Evolutionary conservation across 2,888 invertebrate genomes (phyloP).

Genomic region (Tiphia femorata): DNA sequence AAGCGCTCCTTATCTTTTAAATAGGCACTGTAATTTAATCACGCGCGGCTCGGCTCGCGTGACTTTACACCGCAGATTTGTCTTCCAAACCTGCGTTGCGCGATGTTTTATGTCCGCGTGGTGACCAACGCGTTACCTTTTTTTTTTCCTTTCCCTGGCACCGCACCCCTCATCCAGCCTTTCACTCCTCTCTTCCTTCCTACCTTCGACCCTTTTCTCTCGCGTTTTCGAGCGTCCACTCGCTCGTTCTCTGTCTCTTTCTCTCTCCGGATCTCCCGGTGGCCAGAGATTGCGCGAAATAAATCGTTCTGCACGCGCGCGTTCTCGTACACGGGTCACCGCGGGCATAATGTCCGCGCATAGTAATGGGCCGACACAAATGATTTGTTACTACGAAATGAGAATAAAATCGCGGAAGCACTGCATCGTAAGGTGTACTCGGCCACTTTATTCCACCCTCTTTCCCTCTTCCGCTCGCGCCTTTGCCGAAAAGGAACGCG

Average conservation of each 20-base stretch:
- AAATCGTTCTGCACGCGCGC: slow-evolving; percentile 30
- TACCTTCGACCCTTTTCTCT: neutral
- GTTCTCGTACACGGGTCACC: slow-evolving; percentile 26
- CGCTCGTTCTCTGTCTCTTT: too few species aligned
- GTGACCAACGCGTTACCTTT: slow-evolving; percentile 22
- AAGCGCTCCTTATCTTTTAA: slow-evolving; percentile 43
- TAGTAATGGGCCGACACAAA: slow-evolving; percentile 23
- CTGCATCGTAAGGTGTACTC: too few species aligned
- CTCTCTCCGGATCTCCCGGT: too few species aligned
- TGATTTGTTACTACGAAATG: slow-evolving; percentile 41
- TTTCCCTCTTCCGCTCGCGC: too few species aligned
- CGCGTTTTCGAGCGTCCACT: slow-evolving; percentile 4
- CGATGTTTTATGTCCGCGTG: slow-evolving; percentile 16
- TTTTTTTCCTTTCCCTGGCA: neutral
- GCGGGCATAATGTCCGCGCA: slow-evolving; percentile 34
- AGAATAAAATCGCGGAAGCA: slow-evolving; percentile 27
- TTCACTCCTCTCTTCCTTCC: neutral
- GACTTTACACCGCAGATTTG: slow-evolving; percentile 39
- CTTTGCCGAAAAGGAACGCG: too few species aligned
- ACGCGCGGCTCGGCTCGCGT: slow-evolving; percentile 39
- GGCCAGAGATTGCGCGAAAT: slow-evolving; percentile 41
- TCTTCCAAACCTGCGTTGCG: slow-evolving; percentile 23
- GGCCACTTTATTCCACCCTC: too few species aligned
- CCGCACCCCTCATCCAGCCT: neutral
- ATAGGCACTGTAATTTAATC: slow-evolving; percentile 48